A percentile compares a stretch with the other conserved stretches of the same genome.
phyloP scores from a whole-genome alignment of 2,888 invertebrate species.

The Eilema caniola region DNA sequence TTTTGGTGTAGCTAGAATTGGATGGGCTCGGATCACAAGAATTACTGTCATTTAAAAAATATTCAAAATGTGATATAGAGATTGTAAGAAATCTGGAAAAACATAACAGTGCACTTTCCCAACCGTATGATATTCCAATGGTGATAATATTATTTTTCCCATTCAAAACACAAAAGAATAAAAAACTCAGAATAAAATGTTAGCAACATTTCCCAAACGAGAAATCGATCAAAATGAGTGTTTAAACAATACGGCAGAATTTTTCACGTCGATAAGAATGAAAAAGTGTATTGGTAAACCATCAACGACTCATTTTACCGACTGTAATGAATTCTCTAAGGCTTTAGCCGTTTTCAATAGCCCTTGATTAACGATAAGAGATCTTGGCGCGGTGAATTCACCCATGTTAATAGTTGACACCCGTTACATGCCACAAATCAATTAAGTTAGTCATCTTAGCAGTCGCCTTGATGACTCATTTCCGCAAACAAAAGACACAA shows the following conservation, averaged over 20 bases:
- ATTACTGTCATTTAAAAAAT: not conserved
- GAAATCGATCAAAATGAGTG: conserved; percentile 15
- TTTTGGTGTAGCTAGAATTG: not conserved
- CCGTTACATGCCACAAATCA: conserved; percentile 80
- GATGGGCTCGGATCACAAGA: not conserved
- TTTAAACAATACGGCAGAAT: not conserved
- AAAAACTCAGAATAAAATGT: not conserved
- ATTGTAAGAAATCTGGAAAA: conserved; percentile 4
- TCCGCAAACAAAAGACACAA: conserved; percentile 62
- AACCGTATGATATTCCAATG: not conserved
- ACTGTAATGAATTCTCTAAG: conserved; percentile 32
- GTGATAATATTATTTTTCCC: not conserved
- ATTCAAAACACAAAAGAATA: conserved; percentile 1
- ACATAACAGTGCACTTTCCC: conserved; percentile 9
- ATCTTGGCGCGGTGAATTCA: conserved; percentile 65
- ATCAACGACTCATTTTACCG: conserved; percentile 32
- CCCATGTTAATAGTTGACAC: conserved; percentile 74
- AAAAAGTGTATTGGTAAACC: conserved; percentile 2
- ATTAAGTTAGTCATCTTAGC: conserved; percentile 79
- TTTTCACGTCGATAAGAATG: not conserved
- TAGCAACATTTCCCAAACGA: conserved; percentile 12
- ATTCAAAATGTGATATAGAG: not conserved
- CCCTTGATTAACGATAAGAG: conserved; percentile 48
- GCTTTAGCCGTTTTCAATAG: conserved; percentile 33
- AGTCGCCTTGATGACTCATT: conserved; percentile 71